These are phyloP conservation scores for Pionites leucogaster DNA, from an alignment of 2,113 vertebrate species.

Conservation along the genomic window DNA sequence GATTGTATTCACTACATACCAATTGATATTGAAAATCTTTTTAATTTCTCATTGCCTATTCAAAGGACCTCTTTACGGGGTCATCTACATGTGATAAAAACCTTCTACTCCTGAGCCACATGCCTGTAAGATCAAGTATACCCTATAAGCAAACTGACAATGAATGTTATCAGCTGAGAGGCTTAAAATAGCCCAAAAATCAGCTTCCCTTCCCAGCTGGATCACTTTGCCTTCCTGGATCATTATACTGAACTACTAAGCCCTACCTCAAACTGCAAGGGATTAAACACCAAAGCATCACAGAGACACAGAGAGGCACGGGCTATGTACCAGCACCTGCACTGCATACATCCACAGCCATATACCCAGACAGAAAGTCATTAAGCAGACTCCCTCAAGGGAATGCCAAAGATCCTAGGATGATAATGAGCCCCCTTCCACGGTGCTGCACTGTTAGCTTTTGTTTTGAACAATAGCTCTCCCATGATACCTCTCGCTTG, in stretches of 20 bases:
- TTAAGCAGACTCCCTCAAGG: neutral
- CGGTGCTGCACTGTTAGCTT: conserved; percentile 24
- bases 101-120: neutral
- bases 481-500: conserved; percentile 51
- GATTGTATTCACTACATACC: neutral
- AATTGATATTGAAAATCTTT: neutral
- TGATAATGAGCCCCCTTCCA: conserved; percentile 36
- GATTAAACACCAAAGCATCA: neutral
- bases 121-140: neutral
- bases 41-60: neutral
- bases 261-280: neutral
- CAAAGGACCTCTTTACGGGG: neutral
- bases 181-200: neutral
- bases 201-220: neutral
- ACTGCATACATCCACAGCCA: fast-evolving
- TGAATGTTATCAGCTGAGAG: neutral
- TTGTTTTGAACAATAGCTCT: conserved; percentile 68
- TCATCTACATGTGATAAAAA: neutral
- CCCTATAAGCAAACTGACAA: neutral
- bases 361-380: neutral
- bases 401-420: conserved; percentile 1
- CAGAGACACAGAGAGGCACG: neutral
- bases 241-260: neutral
- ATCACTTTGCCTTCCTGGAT: neutral
- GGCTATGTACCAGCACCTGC: neutral